Evolutionary conservation across 2,797 vertebrate genomes (phyloP).

Genomic region (Phoxinus dragarum): DNA sequence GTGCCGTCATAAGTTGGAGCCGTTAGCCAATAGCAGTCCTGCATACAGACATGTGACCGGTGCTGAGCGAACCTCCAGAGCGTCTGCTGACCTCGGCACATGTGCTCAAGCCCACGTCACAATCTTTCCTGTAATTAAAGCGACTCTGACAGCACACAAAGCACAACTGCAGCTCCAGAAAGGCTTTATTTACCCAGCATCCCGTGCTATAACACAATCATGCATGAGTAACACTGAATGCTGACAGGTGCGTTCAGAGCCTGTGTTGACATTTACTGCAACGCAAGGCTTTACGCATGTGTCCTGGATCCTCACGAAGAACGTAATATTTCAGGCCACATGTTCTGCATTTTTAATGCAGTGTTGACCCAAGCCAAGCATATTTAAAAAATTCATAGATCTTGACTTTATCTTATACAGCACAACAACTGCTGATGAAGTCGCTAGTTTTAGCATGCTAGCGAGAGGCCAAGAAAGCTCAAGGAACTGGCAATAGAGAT

Average conservation of each 20-base stretch:
- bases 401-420: background rate
- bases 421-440: background rate
- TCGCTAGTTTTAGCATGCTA: background rate
- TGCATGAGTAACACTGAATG: conserved; percentile 29
- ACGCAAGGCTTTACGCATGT: background rate
- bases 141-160: conserved; percentile 5
- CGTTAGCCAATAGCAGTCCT: background rate
- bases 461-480: background rate
- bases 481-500: background rate
- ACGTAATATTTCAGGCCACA: background rate
- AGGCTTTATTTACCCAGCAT: background rate
- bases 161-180: conserved; percentile 3
- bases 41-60: conserved; percentile 4
- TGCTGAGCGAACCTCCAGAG: conserved; percentile 25
- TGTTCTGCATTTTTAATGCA: background rate
- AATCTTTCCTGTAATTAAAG: conserved; percentile 45
- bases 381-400: conserved; percentile 33
- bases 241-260: conserved; percentile 32
- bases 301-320: background rate
- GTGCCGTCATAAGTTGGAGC: background rate
- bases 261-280: conserved; percentile 8
- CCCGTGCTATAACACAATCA: conserved; percentile 28
- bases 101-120: background rate
- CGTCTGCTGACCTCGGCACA: conserved; percentile 36
- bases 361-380: background rate